Base-by-base conservation (phyloP, 2,113 vertebrate species). In the Synchiropus splendidus region DNA sequence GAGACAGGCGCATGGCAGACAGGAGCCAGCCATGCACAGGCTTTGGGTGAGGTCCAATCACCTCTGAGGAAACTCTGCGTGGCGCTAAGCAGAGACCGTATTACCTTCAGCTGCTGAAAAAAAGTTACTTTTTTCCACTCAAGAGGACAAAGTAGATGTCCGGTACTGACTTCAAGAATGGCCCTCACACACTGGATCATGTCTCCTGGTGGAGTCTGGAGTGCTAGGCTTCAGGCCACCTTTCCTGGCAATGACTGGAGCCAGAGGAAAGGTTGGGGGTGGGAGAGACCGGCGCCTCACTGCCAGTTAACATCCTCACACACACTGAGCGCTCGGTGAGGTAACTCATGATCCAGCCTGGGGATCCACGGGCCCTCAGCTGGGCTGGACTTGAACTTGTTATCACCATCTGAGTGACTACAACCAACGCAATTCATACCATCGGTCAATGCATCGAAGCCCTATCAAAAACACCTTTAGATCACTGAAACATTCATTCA, bases 1-100 rank as follows among this genome's bases (percentile, higher is more conserved):
- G 69, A 75, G 67, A 53, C 80, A 74, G 72, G 71, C 72, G 57
- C 58, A 70, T 18, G 60, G 58, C 62, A 64, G 74, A 54, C 77
- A 56, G 68, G 66, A 75, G 71, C 61, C 68, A 71, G 65, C 16
- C 10, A 54, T 39, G 51, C 45, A 42, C 31, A 42, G 45, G 47
- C 3, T 4, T 41, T 65, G 61, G 69, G 46, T 53, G 52, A 49
- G 43, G 36, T 61, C 54, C 67, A 72, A 51, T 70, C 60, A 61
- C 59, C 50, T 45, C 61, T 45, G 40, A 65, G 70, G 50, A 45
- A 66, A 55, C 50, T 54, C 49, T 62, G 32, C 58, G 47, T 36
- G 54, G 47, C n/a, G n/a, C n/a, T n/a, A n/a, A 58, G 45, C 33
- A 60, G 47, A 59, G 50, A 49, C 43, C 49, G 21, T 44, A 45